Evolutionary conservation across 2,113 vertebrate species (phyloP).

Genomic region (Serinus canaria): DNA sequence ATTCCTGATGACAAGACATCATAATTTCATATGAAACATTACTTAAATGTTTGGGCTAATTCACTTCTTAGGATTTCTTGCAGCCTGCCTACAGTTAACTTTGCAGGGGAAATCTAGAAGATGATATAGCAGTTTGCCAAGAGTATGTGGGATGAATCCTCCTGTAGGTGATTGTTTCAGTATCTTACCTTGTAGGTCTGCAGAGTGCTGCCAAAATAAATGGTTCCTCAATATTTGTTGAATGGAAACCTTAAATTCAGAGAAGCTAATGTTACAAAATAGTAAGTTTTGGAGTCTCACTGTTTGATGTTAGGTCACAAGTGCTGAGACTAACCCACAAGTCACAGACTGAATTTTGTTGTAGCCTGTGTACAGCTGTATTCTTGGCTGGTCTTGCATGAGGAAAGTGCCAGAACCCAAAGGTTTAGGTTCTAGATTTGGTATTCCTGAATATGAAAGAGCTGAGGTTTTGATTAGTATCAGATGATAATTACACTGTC

Average conservation of each 20-base stretch:
- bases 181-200: background rate
- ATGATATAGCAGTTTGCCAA: background rate
- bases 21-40: background rate
- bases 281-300: background rate
- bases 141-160: background rate
- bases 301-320: background rate
- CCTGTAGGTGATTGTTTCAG: background rate
- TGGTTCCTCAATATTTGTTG: background rate
- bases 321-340: background rate
- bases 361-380: background rate
- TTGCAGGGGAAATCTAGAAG: background rate
- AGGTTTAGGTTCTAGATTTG: background rate
- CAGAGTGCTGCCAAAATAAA: background rate
- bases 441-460: background rate
- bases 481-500: background rate
- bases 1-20: background rate
- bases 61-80: background rate
- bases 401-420: background rate
- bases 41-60: background rate
- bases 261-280: background rate
- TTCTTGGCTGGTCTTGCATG: background rate
- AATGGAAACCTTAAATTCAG: background rate
- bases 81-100: background rate
- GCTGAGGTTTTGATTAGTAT: background rate
- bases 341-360: background rate